Base-by-base conservation (phyloP, 2,888 invertebrate genomes). In the Cerastoderma edule region DNA sequence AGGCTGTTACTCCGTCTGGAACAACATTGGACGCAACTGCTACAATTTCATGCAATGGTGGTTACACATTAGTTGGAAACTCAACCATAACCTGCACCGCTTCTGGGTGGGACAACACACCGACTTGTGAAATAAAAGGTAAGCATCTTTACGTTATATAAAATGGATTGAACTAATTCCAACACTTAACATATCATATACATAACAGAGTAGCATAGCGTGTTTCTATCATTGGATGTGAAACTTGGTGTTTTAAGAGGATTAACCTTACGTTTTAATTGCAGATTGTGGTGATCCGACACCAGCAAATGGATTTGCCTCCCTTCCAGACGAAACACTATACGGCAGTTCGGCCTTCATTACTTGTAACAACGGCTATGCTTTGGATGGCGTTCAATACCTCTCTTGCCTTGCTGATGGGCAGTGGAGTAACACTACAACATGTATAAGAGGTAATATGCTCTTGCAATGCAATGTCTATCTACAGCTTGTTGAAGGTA, bases 81-180 rank as follows among this genome's bases (percentile, higher is more conserved):
- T 6, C 54, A 35, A 33, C n/a, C 27, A 6, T 53, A 0, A 54
- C 35, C 2, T 67, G 67, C 27, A 53, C 67, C 19, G 67, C 35
- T 19, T 4, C 8, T 24, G 53, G 35, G 4, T 67, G 67, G 67
- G 35, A 53, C n/a, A 22, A 2, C n/a, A 39, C 8, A 19, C 67
- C 67, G 24, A 53, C 53, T 4, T 67, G 67, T 24, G 24, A 22
- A 24, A 67, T 67, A 13, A 32, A 65, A 46, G 65, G 65, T 65
- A 46, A 8, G 5, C 16, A 27, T 6, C 8, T n/a, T n/a, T n/a
- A n/a, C n/a, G n/a, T n/a, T n/a, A n/a, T n/a, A n/a, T n/a, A n/a
- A n/a, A n/a, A n/a, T n/a, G n/a, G n/a, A n/a, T n/a, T n/a, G n/a
- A n/a, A n/a, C n/a, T n/a, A n/a, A n/a, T n/a, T n/a, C n/a, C n/a